Evolutionary conservation across 2,797 vertebrate genomes (phyloP).

Genomic region (Eulemur albifrons): DNA sequence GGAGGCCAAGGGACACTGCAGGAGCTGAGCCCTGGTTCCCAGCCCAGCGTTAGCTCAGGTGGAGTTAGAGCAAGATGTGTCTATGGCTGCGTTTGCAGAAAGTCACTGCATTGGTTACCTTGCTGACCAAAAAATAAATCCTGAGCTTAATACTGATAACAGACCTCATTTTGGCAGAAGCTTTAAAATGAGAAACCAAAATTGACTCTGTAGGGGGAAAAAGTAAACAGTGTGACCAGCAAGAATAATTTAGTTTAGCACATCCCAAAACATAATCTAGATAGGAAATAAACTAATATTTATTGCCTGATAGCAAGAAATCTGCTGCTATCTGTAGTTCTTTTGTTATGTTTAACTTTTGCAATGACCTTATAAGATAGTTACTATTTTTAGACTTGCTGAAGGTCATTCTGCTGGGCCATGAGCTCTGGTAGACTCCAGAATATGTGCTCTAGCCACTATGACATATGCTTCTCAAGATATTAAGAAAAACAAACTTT

Average conservation of each 20-base stretch:
- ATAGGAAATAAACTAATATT: conserved; percentile 20
- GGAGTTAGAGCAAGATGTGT: not conserved
- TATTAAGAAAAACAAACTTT: not conserved
- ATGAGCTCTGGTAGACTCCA: not conserved
- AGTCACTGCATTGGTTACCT: not conserved
- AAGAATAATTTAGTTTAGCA: conserved; percentile 12
- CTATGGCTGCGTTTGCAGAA: not conserved
- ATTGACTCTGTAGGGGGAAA: not conserved
- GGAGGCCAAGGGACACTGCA: not conserved
- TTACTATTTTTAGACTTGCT: not conserved
- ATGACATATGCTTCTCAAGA: not conserved
- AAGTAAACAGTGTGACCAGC: not conserved
- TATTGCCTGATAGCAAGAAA: not conserved
- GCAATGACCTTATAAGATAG: not conserved
- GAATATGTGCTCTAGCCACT: not conserved
- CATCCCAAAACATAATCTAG: not conserved
- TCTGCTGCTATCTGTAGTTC: not conserved
- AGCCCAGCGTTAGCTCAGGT: not conserved
- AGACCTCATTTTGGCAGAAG: conserved; percentile 36
- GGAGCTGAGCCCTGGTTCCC: not conserved
- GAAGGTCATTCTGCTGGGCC: not conserved
- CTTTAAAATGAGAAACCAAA: conserved; percentile 59
- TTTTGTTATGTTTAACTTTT: not conserved
- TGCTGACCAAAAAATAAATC: conserved; percentile 24
- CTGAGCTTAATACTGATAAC: not conserved